phyloP scores from a whole-genome alignment of 1,140 invertebrate genomes.

The Tigriopus japonicus region DNA sequence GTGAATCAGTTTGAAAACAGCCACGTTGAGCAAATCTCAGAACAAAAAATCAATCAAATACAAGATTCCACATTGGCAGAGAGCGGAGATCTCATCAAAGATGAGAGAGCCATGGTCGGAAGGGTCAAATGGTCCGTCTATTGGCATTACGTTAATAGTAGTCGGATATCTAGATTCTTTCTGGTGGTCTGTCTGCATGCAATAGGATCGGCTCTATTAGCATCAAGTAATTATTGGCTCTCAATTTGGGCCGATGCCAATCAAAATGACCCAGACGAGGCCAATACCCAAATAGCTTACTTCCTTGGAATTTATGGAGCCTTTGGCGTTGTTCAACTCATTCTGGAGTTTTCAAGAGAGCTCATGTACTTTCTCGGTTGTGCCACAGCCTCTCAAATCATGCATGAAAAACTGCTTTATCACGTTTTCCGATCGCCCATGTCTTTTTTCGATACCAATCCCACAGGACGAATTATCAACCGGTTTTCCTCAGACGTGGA shows the following conservation, averaged over 20 bases:
- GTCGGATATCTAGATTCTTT: not conserved
- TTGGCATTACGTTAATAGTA: not conserved
- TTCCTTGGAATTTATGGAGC: not conserved
- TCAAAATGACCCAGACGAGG: conserved; percentile 16
- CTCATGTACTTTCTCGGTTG: conserved; percentile 16
- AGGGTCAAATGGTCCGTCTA: not conserved
- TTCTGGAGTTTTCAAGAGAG: not conserved
- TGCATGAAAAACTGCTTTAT: conserved; percentile 22
- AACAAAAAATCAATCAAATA: not conserved
- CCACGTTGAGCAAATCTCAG: not conserved
- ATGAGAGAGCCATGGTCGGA: not conserved
- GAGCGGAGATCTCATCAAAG: conserved; percentile 50
- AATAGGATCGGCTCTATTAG: not conserved
- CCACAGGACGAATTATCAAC: conserved; percentile 38
- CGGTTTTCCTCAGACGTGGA: conserved; percentile 32
- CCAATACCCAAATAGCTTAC: not conserved
- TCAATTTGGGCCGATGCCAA: not conserved
- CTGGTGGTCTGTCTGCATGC: not conserved
- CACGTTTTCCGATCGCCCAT: conserved; percentile 41
- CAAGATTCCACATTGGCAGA: conserved; percentile 1
- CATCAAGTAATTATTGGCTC: not conserved
- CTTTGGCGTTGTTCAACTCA: not conserved
- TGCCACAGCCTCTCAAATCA: conserved; percentile 17
- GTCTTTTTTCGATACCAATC: conserved; percentile 57
- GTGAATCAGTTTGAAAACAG: not conserved